Percentiles rank a stretch among this genome's conserved stretches.
phyloP scores from a whole-genome alignment of 2,113 vertebrate genomes.

The Anoura caudifer region DNA sequence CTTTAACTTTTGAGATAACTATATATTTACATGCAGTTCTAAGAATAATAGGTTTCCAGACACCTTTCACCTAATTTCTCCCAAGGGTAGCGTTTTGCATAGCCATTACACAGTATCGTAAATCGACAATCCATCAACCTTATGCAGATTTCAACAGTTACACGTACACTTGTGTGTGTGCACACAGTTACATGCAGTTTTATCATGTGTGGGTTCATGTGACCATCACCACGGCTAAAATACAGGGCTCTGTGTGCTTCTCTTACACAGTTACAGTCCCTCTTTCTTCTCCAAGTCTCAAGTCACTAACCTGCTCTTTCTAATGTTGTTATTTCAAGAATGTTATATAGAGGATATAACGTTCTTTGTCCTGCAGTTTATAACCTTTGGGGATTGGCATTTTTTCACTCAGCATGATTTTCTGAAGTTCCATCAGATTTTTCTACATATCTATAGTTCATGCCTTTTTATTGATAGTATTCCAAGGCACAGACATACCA shows the following conservation, averaged over 20 bases:
- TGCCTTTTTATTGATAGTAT: neutral
- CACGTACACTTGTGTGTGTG: fast-evolving
- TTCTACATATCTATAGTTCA: neutral
- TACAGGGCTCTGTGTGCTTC: neutral
- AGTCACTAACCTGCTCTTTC: neutral
- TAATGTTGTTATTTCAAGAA: neutral
- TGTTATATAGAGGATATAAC: neutral
- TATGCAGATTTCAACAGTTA: neutral
- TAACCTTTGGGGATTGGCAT: neutral
- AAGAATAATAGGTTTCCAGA: neutral
- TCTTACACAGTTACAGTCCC: neutral
- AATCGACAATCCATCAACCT: neutral
- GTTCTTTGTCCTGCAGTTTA: neutral
- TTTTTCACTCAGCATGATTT: neutral
- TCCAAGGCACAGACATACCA: neutral
- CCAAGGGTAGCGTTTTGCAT: neutral
- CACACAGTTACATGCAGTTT: neutral
- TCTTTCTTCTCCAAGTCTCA: neutral
- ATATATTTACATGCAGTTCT: neutral
- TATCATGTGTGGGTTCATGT: neutral
- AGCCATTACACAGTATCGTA: neutral
- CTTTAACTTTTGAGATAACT: neutral
- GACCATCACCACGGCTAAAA: neutral
- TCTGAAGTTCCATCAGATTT: neutral
- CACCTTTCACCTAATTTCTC: neutral